Conservation (phyloP, 1,140 invertebrate species). For the Eubasilissa regina region DNA sequence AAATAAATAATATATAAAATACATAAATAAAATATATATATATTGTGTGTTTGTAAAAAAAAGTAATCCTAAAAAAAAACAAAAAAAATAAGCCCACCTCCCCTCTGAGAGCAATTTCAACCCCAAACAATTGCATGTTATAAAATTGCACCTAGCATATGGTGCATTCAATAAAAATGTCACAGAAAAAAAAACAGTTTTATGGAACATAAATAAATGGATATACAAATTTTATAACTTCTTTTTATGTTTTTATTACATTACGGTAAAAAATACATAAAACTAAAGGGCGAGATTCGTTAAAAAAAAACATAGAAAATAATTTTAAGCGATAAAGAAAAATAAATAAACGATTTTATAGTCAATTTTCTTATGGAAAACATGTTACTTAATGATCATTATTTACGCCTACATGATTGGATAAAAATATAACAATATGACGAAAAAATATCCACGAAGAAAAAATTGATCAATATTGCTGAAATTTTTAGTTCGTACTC, state of each 20-base stretch:
- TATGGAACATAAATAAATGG: conserved; percentile 31
- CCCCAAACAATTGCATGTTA: conserved; percentile 47
- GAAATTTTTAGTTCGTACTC: too few species aligned
- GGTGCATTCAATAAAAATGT: conserved; percentile 56
- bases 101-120: conserved; percentile 7
- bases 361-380: background rate
- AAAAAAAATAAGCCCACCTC: background rate
- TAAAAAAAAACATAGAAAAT: too few species aligned
- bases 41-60: too few species aligned
- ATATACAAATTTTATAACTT: conserved; percentile 35
- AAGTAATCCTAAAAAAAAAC: too few species aligned
- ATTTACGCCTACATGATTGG: too few species aligned
- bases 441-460: background rate
- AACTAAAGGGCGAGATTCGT: background rate
- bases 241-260: background rate
- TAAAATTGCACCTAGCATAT: conserved; percentile 50
- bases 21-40: too few species aligned
- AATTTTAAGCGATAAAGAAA: too few species aligned
- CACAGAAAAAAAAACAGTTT: conserved; percentile 48
- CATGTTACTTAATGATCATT: background rate
- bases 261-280: background rate
- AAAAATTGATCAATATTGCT: too few species aligned
- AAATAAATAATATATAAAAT: too few species aligned
- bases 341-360: too few species aligned
- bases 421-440: background rate